phyloP scores from a whole-genome alignment of 2,888 invertebrate genomes.

The Sarcophaga variegata region DNA sequence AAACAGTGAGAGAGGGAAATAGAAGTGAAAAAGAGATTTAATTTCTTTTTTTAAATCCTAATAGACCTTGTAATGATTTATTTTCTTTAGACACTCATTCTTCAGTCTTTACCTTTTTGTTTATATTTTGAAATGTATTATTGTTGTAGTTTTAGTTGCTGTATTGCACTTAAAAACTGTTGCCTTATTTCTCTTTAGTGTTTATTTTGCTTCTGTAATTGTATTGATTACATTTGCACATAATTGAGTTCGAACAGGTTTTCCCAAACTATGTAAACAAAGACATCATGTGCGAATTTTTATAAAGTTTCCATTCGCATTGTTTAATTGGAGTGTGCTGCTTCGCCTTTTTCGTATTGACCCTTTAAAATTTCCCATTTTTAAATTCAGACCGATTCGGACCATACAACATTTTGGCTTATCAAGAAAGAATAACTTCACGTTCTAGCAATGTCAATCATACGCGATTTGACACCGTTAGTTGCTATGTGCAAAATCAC shows the following conservation, averaged over 20 bases:
- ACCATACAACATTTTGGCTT: too few species aligned
- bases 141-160: slow-evolving; percentile 1
- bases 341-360: too few species aligned
- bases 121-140: slow-evolving; percentile 41
- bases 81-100: slow-evolving; percentile 27
- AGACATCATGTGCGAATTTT: background rate
- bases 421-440: too few species aligned
- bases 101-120: slow-evolving; percentile 19
- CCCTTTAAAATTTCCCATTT: too few species aligned
- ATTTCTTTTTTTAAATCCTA: slow-evolving; percentile 62
- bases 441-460: too few species aligned
- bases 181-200: background rate
- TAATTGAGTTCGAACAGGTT: slow-evolving; percentile 40
- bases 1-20: too few species aligned
- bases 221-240: slow-evolving; percentile 40
- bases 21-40: slow-evolving; percentile 4
- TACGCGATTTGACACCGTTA: too few species aligned
- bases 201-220: slow-evolving; percentile 34
- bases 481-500: too few species aligned
- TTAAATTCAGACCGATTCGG: too few species aligned
- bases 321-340: too few species aligned
- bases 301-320: too few species aligned
- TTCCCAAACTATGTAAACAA: slow-evolving; percentile 29
- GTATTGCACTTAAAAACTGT: slow-evolving; percentile 1
- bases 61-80: slow-evolving; percentile 63